A percentile compares a stretch with the other conserved stretches of the same genome.
These are phyloP conservation scores for Clupea harengus DNA, from an alignment of 2,113 vertebrate species.

Conservation along the genomic window DNA sequence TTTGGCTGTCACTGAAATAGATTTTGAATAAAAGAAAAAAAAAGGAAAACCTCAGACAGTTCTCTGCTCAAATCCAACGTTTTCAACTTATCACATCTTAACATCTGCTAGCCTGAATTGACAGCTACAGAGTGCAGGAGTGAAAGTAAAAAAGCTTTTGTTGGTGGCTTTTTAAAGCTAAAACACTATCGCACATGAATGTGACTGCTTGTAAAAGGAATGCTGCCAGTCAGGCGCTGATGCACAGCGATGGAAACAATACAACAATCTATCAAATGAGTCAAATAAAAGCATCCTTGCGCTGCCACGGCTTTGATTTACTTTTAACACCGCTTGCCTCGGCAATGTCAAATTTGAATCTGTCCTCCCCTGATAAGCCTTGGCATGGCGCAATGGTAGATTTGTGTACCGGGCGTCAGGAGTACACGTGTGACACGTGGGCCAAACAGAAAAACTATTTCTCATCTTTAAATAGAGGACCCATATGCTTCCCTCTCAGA, in stretches of 20 bases:
- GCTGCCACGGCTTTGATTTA: background rate
- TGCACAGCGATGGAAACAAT: background rate
- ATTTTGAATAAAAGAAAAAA: background rate
- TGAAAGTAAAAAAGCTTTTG: constrained; percentile 26
- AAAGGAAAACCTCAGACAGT: background rate
- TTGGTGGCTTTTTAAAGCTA: background rate
- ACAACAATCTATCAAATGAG: constrained; percentile 7
- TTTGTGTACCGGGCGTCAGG: background rate
- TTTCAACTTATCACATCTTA: constrained; percentile 11
- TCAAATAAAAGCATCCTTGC: background rate
- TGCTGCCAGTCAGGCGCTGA: background rate
- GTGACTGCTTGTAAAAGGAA: background rate
- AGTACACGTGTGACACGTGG: background rate
- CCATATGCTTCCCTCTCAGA: constrained; percentile 46
- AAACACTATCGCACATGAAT: background rate
- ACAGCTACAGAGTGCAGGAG: constrained; percentile 27
- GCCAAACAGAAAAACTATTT: constrained; percentile 29
- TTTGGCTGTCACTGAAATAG: constrained; percentile 23
- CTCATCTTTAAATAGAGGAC: background rate
- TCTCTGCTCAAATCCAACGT: background rate
- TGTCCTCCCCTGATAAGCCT: background rate
- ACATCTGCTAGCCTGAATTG: constrained; percentile 26
- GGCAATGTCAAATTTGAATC: constrained; percentile 4
- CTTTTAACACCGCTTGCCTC: background rate
- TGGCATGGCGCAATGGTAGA: background rate